Conservation (phyloP, 2,797 vertebrate species). For the Ataeniobius toweri region DNA sequence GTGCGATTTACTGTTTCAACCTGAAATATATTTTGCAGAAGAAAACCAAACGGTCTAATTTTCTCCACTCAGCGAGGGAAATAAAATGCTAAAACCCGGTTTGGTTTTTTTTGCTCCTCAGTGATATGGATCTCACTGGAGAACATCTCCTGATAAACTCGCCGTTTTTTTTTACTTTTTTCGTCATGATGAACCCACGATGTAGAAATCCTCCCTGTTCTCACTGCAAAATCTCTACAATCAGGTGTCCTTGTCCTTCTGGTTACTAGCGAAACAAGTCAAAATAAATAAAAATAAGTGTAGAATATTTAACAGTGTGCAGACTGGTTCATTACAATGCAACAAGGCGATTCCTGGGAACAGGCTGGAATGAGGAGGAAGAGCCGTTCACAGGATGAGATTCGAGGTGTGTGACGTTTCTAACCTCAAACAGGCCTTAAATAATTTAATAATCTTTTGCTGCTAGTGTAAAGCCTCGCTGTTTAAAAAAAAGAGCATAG, state of each 20-base stretch:
- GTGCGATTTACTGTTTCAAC: constrained; percentile 50
- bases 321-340: constrained; percentile 50
- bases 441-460: constrained; percentile 54
- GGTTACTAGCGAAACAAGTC: constrained; percentile 43
- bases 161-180: constrained; percentile 23
- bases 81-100: constrained; percentile 25
- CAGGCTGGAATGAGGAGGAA: constrained; percentile 40
- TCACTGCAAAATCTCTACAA: constrained; percentile 55
- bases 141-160: constrained; percentile 27
- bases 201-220: constrained; percentile 30
- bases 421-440: constrained; percentile 65
- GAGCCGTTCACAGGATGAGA: constrained; percentile 25
- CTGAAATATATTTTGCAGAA: constrained; percentile 51
- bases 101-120: constrained; percentile 21
- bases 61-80: constrained; percentile 23
- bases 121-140: constrained; percentile 33
- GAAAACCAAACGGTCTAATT: constrained; percentile 51
- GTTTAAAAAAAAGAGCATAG: constrained; percentile 73
- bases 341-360: constrained; percentile 56
- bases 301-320: constrained; percentile 36
- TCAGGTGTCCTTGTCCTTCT: constrained; percentile 62
- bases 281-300: constrained; percentile 14
- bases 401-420: constrained; percentile 31
- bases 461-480: constrained; percentile 67
- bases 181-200: constrained; percentile 47